Conservation (phyloP, 2,797 vertebrate species). For the Etheostoma nigrum region DNA sequence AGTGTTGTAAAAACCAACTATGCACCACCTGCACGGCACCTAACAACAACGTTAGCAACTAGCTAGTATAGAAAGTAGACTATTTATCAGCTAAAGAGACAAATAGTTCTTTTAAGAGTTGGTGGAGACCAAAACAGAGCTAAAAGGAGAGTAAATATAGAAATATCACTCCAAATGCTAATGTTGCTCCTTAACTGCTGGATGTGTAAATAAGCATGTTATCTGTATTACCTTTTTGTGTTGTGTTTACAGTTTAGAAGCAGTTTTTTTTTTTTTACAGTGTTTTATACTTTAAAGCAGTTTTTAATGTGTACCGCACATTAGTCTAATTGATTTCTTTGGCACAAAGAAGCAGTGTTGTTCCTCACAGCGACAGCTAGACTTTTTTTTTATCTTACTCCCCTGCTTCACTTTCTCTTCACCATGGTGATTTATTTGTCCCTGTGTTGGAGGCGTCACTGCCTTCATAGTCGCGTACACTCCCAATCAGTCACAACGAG, state of each 20-base stretch:
- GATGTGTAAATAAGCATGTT: neutral
- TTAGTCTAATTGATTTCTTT: constrained; percentile 65
- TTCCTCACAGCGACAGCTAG: constrained; percentile 44
- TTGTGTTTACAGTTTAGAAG: neutral
- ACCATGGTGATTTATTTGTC: constrained; percentile 70
- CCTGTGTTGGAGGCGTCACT: constrained; percentile 59
- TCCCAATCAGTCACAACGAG: constrained; percentile 66
- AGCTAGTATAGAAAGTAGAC: neutral
- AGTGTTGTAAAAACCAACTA: neutral
- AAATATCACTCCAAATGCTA: neutral
- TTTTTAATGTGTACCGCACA: constrained; percentile 44
- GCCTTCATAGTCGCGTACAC: constrained; percentile 61
- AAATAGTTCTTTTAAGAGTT: neutral
- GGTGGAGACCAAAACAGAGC: neutral
- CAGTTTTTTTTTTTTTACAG: neutral
- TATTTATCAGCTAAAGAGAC: neutral
- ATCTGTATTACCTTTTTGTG: neutral
- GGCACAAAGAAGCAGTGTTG: constrained; percentile 25
- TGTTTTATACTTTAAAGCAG: constrained; percentile 26
- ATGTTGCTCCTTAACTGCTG: neutral
- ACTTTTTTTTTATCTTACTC: constrained; percentile 64
- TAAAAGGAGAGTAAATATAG: neutral
- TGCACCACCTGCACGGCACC: neutral
- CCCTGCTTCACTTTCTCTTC: constrained; percentile 54
- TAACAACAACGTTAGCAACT: neutral